These are phyloP conservation scores for Leptothorax acervorum DNA, from an alignment of 2,888 invertebrate species.

Conservation along the genomic window DNA sequence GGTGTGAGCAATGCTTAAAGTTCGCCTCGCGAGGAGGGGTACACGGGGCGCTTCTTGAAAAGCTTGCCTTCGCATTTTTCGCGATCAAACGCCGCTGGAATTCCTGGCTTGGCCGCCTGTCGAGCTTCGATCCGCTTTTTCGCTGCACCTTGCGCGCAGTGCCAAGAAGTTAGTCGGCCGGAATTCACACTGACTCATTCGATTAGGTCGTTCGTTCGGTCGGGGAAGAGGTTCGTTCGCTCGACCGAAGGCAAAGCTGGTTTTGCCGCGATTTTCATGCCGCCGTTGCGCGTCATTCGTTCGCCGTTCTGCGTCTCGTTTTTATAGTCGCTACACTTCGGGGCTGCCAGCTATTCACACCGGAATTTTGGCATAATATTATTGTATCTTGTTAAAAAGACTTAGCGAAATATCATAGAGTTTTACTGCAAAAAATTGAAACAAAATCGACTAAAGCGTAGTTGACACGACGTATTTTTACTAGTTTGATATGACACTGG, in stretches of 20 bases:
- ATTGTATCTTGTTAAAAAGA: constrained; percentile 23
- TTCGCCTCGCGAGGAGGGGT: background rate
- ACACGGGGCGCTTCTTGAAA: constrained; percentile 30
- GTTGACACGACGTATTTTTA: background rate
- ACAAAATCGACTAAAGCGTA: background rate
- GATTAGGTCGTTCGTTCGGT: constrained; percentile 55
- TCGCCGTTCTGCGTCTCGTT: constrained; percentile 30
- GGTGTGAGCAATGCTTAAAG: constrained; percentile 36
- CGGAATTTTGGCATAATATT: constrained; percentile 44
- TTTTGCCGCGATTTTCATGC: constrained; percentile 53
- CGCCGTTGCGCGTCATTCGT: constrained; percentile 21
- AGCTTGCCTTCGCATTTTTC: constrained; percentile 59
- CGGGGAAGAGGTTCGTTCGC: constrained; percentile 30
- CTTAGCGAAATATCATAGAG: background rate
- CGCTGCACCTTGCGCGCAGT: constrained; percentile 54
- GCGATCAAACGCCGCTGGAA: constrained; percentile 61
- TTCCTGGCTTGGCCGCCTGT: constrained; percentile 52
- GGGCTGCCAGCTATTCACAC: constrained; percentile 25
- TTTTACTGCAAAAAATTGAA: background rate
- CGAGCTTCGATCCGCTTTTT: constrained; percentile 59
- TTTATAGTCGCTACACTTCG: constrained; percentile 13
- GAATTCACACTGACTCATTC: constrained; percentile 61
- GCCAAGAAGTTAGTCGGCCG: constrained; percentile 59
- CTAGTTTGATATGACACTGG: background rate
- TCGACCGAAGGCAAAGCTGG: constrained; percentile 44